phyloP scores from a whole-genome alignment of 37 sponge, comb jelly and placozoan genomes.

The Bolinopsis microptera region DNA sequence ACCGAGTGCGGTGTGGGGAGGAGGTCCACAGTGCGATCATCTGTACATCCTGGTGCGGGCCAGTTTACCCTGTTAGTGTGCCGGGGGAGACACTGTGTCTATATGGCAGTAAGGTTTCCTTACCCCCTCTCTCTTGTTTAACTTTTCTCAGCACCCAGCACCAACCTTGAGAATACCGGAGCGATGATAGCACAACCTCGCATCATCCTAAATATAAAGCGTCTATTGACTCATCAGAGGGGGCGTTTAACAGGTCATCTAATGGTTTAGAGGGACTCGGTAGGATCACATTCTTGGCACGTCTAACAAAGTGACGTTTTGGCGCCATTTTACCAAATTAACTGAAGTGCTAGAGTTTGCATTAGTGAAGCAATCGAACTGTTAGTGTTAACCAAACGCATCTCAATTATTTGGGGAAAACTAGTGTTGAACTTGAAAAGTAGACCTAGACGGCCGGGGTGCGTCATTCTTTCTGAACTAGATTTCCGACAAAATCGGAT shows the following conservation, averaged over 20 bases:
- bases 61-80: no score
- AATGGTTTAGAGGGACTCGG: background rate
- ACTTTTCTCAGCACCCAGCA: background rate
- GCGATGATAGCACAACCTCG: background rate
- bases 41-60: background rate
- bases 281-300: background rate
- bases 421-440: no score
- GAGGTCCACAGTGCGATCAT: background rate
- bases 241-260: background rate
- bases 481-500: no score
- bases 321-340: background rate
- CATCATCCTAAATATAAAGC: background rate
- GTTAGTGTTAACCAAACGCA: background rate
- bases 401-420: background rate
- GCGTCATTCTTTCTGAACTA: no score
- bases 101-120: background rate
- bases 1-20: background rate
- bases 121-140: background rate
- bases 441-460: no score
- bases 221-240: background rate
- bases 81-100: background rate
- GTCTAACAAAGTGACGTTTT: background rate
- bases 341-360: no score
- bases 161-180: background rate
- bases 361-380: background rate